Base-by-base conservation (phyloP, 2,888 invertebrate genomes). In the Exephanes ischioxanthus region DNA sequence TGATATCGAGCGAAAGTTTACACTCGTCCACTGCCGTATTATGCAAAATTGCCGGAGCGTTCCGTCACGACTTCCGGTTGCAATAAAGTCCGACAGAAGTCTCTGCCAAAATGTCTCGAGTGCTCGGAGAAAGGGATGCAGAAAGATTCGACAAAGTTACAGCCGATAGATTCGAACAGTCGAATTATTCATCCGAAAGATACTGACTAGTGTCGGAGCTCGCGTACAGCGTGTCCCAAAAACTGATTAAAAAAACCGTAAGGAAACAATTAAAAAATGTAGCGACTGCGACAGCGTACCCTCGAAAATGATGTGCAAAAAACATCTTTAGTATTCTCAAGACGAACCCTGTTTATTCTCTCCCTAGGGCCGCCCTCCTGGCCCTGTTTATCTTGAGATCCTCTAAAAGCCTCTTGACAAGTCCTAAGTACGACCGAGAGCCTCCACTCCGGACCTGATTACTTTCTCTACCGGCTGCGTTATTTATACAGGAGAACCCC, bases 61-160 rank as follows among this genome's bases (percentile, higher is more conserved):
- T 30, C 37, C 53, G 61, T 7, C 58, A 53, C 80, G 68, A 70
- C 63, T 82, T 82, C 70, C 76, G 63, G 70, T 76, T 67, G 26
- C 75, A 48, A 75, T 70, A 68, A 80, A 80, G 16, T 30, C 14
- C 30, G 55, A 68, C 45, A n/a, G 19, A 58, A 22, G 67, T 67
- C 45, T 19, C 33, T 70, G 78, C 78, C 78, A 70, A 70, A 68
- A 61, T 33, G 11, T 48, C 45, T 78, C 48, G 9, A 37, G 48
- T 58, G 14, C 4, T 22, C 22, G 66, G 14, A 22, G 53, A 26
- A 37, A 3, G 16, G 7, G 53, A 63, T 33, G 14, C 3, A 3
- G 14, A 45, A 33, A 14, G 6, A 22, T 22, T 22, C 22, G 22
- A 22, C 22, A 22, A 22, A 61, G 16, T 33, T 61, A 33, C 26